Percentiles rank a stretch among this genome's conserved stretches.
phyloP scores from a whole-genome alignment of 92 coral and sea anemone species.

The Phenganax subtilis region DNA sequence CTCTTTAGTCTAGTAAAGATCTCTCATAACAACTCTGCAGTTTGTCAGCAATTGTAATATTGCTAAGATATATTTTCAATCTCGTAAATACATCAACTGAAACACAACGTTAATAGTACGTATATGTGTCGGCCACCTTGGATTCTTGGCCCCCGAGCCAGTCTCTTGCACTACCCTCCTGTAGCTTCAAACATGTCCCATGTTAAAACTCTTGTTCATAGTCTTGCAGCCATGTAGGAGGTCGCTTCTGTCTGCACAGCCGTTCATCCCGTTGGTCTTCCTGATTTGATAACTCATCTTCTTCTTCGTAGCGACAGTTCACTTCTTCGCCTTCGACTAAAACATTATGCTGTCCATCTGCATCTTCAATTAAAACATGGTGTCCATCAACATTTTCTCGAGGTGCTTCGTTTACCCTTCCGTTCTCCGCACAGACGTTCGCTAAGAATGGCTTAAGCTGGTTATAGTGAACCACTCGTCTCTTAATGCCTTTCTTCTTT shows the following conservation, averaged over 20 bases:
- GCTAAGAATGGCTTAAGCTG: no score
- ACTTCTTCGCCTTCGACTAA: no score
- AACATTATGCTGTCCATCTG: background rate
- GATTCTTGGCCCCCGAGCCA: no score
- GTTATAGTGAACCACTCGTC: no score
- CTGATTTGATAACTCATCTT: background rate
- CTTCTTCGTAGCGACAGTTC: background rate
- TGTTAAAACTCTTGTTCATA: background rate
- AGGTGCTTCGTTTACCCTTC: no score
- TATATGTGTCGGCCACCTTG: no score
- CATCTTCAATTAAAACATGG: background rate
- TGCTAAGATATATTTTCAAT: no score
- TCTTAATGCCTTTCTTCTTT: no score
- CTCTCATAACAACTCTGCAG: conserved; percentile 46
- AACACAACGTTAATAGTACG: no score
- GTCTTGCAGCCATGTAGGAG: background rate
- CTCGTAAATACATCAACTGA: no score
- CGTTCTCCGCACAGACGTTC: no score
- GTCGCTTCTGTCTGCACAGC: background rate
- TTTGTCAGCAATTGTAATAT: conserved; percentile 39
- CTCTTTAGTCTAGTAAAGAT: conserved; percentile 8
- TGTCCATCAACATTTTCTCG: background rate
- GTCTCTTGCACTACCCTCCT: no score
- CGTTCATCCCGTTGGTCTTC: background rate
- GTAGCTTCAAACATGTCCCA: background rate